Percentiles rank a stretch among this genome's conserved stretches.
These are phyloP conservation scores for Cinara cedri DNA, from an alignment of 2,888 invertebrate genomes.

Conservation along the genomic window DNA sequence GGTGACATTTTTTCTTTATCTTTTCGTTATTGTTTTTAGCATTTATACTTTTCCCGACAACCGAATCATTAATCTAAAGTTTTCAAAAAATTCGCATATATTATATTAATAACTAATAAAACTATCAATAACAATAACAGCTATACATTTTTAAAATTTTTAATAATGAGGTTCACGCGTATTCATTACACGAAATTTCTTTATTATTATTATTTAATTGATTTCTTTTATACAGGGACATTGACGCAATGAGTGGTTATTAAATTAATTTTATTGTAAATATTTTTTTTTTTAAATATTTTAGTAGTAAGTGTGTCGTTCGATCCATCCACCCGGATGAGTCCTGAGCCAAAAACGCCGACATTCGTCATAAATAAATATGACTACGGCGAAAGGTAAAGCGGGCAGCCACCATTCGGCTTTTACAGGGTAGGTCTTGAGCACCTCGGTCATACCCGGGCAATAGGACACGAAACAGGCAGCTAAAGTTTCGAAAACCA, in stretches of 20 bases:
- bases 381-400: slow-evolving; percentile 75
- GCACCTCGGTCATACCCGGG: slow-evolving; percentile 72
- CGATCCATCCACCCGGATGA: slow-evolving; percentile 74
- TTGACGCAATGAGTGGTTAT: slow-evolving; percentile 54
- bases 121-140: slow-evolving; percentile 57
- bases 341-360: slow-evolving; percentile 74
- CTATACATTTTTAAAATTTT: slow-evolving; percentile 57
- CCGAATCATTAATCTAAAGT: slow-evolving; percentile 42
- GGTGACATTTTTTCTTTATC: slow-evolving; percentile 50
- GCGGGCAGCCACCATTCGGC: slow-evolving; percentile 76
- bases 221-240: slow-evolving; percentile 52
- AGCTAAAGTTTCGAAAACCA: slow-evolving; percentile 70
- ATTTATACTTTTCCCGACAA: neutral
- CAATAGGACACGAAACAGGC: slow-evolving; percentile 73
- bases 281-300: slow-evolving; percentile 17
- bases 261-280: slow-evolving; percentile 47
- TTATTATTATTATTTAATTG: slow-evolving; percentile 44
- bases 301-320: slow-evolving; percentile 77
- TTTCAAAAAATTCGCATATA: slow-evolving; percentile 55
- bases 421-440: slow-evolving; percentile 74
- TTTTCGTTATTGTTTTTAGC: neutral
- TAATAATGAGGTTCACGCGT: slow-evolving; percentile 54
- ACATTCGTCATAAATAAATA: slow-evolving; percentile 77
- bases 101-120: slow-evolving; percentile 57
- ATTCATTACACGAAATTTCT: slow-evolving; percentile 10